These are phyloP conservation scores for Strigamia transsilvanica DNA, from an alignment of 2,888 invertebrate species.

Conservation along the genomic window DNA sequence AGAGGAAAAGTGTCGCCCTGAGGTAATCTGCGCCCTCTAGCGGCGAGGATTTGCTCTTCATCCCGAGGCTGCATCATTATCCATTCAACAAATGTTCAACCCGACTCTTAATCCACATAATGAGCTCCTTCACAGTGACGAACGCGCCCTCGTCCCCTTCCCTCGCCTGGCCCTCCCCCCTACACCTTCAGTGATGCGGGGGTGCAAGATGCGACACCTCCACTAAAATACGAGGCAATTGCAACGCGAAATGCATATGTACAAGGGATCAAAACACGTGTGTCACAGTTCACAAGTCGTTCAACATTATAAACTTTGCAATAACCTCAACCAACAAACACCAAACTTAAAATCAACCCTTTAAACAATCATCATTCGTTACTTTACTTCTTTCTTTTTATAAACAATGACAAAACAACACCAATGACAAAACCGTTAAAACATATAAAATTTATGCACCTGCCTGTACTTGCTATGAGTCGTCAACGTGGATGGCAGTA, in stretches of 20 bases:
- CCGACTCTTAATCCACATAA: slow-evolving; percentile 53
- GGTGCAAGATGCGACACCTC: slow-evolving; percentile 30
- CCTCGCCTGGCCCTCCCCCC: not conserved
- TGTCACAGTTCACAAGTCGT: slow-evolving; percentile 30
- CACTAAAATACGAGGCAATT: slow-evolving; percentile 25
- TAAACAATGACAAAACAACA: too few species aligned
- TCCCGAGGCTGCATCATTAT: slow-evolving; percentile 45
- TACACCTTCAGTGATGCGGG: slow-evolving; percentile 8
- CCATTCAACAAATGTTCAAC: slow-evolving; percentile 53
- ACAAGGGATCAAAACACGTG: slow-evolving; percentile 18
- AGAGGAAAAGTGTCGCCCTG: slow-evolving; percentile 45
- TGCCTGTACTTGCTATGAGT: slow-evolving; percentile 6
- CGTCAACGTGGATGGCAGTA: not conserved
- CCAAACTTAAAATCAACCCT: slow-evolving; percentile 10
- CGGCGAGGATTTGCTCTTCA: slow-evolving; percentile 48
- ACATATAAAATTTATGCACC: slow-evolving; percentile 21
- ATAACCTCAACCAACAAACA: not conserved
- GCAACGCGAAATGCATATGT: slow-evolving; percentile 30
- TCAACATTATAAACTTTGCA: slow-evolving; percentile 15
- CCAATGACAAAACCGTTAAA: not conserved
- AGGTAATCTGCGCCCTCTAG: slow-evolving; percentile 51
- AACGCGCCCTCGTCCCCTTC: slow-evolving; percentile 21
- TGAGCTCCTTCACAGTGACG: slow-evolving; percentile 41
- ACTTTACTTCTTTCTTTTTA: too few species aligned
- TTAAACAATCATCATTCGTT: not conserved